Evolutionary conservation across 2,888 invertebrate genomes (phyloP), one percentile per base, ranked within the genome.

Genomic region (Phasia obesa): DNA sequence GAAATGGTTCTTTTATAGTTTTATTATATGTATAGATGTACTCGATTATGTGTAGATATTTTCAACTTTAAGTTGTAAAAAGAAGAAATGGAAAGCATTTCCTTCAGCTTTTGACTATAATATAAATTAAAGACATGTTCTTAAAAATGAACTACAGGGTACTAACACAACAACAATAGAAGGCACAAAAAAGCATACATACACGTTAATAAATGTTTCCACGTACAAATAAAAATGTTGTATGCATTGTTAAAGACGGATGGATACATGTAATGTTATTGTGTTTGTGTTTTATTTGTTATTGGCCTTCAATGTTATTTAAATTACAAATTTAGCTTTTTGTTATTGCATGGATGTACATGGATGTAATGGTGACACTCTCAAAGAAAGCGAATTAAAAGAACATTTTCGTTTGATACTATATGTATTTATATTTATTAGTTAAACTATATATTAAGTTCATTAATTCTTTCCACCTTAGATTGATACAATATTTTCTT

Each of bases 291-390:
- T 13, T 59, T 71, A 53, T 81, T 81, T 76, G 71, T 77, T 77
- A 82, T 82, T 78, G 82, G 82, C 82, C 82, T 78, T 78, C 81
- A 69, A 74, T 77, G 67, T 74, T 81, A 71, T 67, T 67, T 57
- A 74, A 74, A 77, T 81, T 57, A 69, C 21, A 55, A 51, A 74
- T 57, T 70, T 55, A 57, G 17, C 27, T 42, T 42, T 53, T 35
- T 49, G 17, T 65, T 6, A 17, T 31, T 60, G 25, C 31, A 49
- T 67, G 44, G 21, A 76, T 70, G 51, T 59, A 15, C n/a, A n/a
- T n/a, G n/a, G n/a, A n/a, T 53, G 60, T 51, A 44, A 70, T 70
- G 35, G n/a, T 62, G 47, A 21, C 53, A 47, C 21, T 62, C 15
- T 31, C 2, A 44, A 23, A 17, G 15, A 0, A 42, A 60, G 59